Conservation (phyloP, 2,888 invertebrate species). For the Tetheella fluctuosa region DNA sequence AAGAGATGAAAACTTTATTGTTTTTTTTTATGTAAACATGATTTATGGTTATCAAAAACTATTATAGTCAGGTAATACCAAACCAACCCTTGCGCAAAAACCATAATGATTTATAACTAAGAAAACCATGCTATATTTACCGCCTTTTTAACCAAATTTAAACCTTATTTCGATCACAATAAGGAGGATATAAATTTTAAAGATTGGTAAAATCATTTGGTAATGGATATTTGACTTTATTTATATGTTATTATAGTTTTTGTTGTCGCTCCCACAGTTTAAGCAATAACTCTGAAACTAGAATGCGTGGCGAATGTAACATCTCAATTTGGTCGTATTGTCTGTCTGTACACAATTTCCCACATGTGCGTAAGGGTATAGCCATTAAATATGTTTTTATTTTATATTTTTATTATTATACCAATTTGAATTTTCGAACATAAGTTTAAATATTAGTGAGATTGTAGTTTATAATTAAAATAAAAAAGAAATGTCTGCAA, state of each 20-base stretch:
- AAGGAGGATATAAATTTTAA: conserved; percentile 18
- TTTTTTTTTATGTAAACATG: background rate
- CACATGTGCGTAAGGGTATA: conserved; percentile 24
- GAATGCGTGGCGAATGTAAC: conserved; percentile 72
- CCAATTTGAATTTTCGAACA: too few species aligned
- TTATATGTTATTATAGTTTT: conserved; percentile 67
- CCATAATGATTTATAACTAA: conserved; percentile 43
- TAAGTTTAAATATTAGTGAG: too few species aligned
- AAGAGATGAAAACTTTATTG: background rate
- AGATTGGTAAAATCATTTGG: conserved; percentile 25
- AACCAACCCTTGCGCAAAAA: conserved; percentile 24
- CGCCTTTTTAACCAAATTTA: background rate
- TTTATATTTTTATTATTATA: background rate
- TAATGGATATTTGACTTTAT: conserved; percentile 64
- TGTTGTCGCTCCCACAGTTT: conserved; percentile 59
- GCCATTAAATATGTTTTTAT: conserved; percentile 7
- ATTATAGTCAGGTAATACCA: conserved; percentile 35
- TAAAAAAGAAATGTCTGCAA: too few species aligned
- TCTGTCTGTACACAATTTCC: conserved; percentile 49
- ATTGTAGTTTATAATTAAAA: too few species aligned
- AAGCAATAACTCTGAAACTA: conserved; percentile 33
- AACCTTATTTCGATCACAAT: background rate
- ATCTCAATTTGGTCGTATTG: conserved; percentile 78
- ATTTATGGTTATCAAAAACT: conserved; percentile 38
- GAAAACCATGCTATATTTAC: conserved; percentile 24